Evolutionary conservation across 2,113 vertebrate genomes (phyloP).

Genomic region (Nothocercus julius): DNA sequence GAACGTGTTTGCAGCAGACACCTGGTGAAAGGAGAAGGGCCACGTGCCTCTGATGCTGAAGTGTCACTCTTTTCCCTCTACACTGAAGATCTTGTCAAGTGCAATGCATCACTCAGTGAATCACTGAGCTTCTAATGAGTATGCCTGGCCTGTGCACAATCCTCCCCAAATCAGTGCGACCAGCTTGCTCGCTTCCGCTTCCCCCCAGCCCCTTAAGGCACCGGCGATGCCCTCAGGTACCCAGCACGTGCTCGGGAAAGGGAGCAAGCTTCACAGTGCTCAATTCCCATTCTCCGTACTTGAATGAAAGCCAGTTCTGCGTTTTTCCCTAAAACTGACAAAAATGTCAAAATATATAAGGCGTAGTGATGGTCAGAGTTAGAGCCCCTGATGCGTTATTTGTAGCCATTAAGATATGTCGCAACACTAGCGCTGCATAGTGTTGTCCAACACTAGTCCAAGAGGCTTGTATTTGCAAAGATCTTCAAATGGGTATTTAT

Average conservation of each 20-base stretch:
- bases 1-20: not conserved
- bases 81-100: not conserved
- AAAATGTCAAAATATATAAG: constrained; percentile 9
- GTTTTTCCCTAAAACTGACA: not conserved
- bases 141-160: not conserved
- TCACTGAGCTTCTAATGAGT: not conserved
- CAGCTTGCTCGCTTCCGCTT: not conserved
- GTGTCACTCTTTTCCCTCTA: not conserved
- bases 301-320: not conserved
- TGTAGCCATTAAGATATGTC: constrained; percentile 1
- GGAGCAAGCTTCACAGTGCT: not conserved
- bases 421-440: not conserved
- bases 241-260: not conserved
- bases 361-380: not conserved
- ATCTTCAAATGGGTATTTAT: not conserved
- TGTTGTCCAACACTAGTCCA: no score
- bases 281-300: not conserved
- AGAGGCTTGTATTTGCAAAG: not conserved
- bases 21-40: not conserved
- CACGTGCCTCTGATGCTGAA: constrained; percentile 17
- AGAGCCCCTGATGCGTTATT: not conserved
- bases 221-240: not conserved
- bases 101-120: not conserved
- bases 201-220: not conserved
- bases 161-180: not conserved